Conservation (phyloP, 2,113 vertebrate genomes). For the Periophthalmus modestus region DNA sequence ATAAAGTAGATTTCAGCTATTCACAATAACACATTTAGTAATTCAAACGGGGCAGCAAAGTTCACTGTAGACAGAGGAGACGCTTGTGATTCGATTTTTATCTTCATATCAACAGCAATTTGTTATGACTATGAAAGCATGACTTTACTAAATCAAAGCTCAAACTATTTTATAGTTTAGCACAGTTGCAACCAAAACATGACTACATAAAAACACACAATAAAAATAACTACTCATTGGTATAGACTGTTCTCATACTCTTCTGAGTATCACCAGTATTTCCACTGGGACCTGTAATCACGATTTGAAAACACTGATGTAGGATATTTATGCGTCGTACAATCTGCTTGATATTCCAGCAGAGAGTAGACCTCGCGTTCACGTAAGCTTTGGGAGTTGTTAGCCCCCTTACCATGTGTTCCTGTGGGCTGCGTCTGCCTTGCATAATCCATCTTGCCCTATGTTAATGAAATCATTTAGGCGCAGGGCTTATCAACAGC, state of each 20-base stretch:
- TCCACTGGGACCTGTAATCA: not conserved
- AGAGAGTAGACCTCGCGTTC: not conserved
- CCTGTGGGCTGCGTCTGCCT: constrained; percentile 33
- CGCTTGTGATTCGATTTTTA: too few relatives aligned
- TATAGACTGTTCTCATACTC: too few relatives aligned
- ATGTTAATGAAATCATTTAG: constrained; percentile 52
- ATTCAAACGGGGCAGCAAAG: too few relatives aligned
- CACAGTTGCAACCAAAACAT: too few relatives aligned
- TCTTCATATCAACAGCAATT: too few relatives aligned
- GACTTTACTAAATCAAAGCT: not conserved
- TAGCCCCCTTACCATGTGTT: constrained; percentile 12
- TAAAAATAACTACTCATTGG: too few relatives aligned
- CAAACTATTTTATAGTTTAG: too few relatives aligned
- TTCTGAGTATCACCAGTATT: too few relatives aligned
- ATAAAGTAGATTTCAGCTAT: too few relatives aligned
- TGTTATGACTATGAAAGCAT: not conserved
- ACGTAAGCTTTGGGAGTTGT: constrained; percentile 11
- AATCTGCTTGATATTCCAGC: not conserved
- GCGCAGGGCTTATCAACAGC: constrained; percentile 37
- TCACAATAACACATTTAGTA: too few relatives aligned
- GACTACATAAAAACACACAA: too few relatives aligned
- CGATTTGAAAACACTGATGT: not conserved
- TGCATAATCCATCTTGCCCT: constrained; percentile 26
- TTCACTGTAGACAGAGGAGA: too few relatives aligned
- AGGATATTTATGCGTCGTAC: not conserved